Evolutionary conservation across 2,113 vertebrate genomes (phyloP), one percentile per base, ranked within the genome.

Genomic region (Limanda limanda): DNA sequence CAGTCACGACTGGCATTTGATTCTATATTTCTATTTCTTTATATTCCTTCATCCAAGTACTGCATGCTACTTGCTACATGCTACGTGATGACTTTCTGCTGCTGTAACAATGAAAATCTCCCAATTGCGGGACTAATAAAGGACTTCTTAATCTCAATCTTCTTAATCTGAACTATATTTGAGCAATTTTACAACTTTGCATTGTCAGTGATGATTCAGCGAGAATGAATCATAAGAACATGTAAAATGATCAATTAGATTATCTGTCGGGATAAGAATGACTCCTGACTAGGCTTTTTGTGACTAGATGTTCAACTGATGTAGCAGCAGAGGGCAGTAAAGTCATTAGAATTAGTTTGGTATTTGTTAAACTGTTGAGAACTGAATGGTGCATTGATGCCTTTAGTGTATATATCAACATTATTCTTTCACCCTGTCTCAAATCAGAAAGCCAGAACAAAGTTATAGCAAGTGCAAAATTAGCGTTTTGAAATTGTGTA

Each of bases 321-420:
- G 15, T 18, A 27, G 2, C 90, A 90, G 69, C 69, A 90, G 91
- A 72, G 87, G 84, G 85, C 68, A 42, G 78, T 61, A 68, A 15
- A 84, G 51, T 54, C 51, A n/a, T 54, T n/a, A 54, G 18, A 54
- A 54, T 10, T 20, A 20, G 20, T 9, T n/a, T 17, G 51, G 7
- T 54, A 51, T 54, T 54, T 54, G 20, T 9, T 17, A 51, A n/a
- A 51, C 48, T 18, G 48, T 20, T 17, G 31, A 31, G 31, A 31
- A 31, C 5, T 31, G 20, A 20, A 54, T 21, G 51, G 47, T 20
- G 47, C 17, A 15, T 27, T 9, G 8, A 37, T 37, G 35, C 35
- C 37, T 31, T 31, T 45, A 15, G 5, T 20, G 48, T 51, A 2
- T 51, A 13, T 20, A 13, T 13, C 45, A 15, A 48, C 47, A 18